A percentile compares a stretch with the other conserved stretches of the same genome.
phyloP scores from a whole-genome alignment of 2,113 vertebrate species.

The Protobothrops mucrosquamatus region DNA sequence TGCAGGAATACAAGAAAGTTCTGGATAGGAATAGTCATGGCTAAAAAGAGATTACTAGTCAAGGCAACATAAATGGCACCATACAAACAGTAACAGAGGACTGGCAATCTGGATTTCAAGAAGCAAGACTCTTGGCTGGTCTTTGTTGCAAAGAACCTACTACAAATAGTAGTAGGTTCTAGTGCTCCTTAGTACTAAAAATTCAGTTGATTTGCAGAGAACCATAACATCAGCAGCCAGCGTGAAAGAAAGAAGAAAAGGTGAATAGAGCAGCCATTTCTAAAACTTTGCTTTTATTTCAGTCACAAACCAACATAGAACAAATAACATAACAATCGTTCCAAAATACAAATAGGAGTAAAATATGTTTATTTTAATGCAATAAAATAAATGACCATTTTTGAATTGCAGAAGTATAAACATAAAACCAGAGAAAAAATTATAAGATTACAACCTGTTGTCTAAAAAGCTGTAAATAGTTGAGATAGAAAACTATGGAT shows the following conservation, averaged over 20 bases:
- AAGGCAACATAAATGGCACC: not conserved
- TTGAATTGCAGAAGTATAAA: not conserved
- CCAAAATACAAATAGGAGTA: not conserved
- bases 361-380: not conserved
- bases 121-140: not conserved
- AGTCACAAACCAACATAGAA: not conserved
- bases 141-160: not conserved
- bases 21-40: not conserved
- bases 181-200: not conserved
- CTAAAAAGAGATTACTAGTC: not conserved
- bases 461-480: no score
- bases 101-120: not conserved
- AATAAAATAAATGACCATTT: not conserved
- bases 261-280: not conserved
- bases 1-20: not conserved
- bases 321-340: not conserved
- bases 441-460: not conserved
- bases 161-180: not conserved
- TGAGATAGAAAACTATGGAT: not conserved
- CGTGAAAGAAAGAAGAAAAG: not conserved
- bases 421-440: not conserved
- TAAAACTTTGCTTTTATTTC: not conserved
- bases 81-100: not conserved
- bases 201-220: not conserved
- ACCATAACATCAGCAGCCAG: not conserved